These are phyloP conservation scores for Harpagus bidentatus DNA, from an alignment of 2,113 vertebrate genomes.

Conservation along the genomic window DNA sequence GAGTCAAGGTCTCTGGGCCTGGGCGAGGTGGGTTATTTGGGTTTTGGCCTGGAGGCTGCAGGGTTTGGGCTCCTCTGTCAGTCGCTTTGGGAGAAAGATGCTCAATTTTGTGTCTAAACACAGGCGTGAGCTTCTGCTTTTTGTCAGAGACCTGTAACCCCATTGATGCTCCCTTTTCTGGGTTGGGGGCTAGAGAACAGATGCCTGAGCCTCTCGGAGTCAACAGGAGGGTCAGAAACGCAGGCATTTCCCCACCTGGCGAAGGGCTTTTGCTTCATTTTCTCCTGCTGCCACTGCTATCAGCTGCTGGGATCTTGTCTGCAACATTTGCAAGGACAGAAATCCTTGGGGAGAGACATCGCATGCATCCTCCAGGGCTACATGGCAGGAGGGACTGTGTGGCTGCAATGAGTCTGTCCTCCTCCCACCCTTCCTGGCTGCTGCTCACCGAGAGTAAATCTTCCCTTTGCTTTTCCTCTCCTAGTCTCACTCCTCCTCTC, in stretches of 20 bases:
- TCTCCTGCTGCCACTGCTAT: background rate
- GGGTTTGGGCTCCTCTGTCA: background rate
- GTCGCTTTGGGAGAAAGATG: background rate
- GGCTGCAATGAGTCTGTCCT: background rate
- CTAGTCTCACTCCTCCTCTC: background rate
- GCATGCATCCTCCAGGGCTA: background rate
- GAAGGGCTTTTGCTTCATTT: background rate
- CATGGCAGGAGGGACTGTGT: background rate
- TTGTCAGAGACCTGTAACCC: background rate
- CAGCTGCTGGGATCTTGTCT: background rate
- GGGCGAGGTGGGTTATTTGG: background rate
- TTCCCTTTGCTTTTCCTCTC: background rate
- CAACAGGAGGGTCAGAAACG: background rate
- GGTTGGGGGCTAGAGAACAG: background rate
- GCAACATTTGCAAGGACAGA: background rate
- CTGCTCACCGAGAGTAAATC: background rate
- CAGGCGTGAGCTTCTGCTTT: background rate
- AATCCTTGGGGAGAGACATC: fast-evolving
- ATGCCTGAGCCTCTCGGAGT: background rate
- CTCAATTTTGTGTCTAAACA: conserved; percentile 1
- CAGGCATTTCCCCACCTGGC: background rate
- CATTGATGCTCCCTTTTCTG: background rate
- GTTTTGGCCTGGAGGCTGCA: background rate
- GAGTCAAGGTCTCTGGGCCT: fast-evolving
- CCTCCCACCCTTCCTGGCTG: background rate